phyloP scores from a whole-genome alignment of 2,113 vertebrate species.

The Prionailurus viverrinus region DNA sequence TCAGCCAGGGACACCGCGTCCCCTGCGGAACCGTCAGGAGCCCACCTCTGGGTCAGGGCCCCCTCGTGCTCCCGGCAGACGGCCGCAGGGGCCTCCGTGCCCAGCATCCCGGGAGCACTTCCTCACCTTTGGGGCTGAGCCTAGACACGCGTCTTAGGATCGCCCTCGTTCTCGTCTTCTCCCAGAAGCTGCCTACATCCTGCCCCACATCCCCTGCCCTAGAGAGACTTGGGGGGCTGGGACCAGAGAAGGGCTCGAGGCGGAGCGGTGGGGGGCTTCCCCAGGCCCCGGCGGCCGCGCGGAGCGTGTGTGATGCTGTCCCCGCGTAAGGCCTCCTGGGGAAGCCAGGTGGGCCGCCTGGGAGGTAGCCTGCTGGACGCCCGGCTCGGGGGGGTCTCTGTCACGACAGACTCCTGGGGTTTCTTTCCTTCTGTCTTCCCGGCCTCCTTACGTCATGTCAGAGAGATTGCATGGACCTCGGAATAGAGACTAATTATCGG shows the following conservation, averaged over 20 bases:
- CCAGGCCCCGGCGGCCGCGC: fast-evolving
- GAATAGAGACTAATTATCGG: fast-evolving
- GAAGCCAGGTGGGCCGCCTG: fast-evolving
- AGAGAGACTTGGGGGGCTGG: not conserved
- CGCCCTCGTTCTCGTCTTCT: fast-evolving
- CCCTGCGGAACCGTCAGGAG: not conserved
- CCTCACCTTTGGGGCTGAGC: not conserved
- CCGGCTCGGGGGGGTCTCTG: fast-evolving
- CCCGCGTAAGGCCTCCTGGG: fast-evolving
- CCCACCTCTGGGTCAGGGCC: not conserved
- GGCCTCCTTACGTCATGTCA: too few relatives aligned
- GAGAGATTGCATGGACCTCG: not conserved
- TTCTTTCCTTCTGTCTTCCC: fast-evolving
- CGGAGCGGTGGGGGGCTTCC: fast-evolving
- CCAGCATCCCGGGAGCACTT: fast-evolving
- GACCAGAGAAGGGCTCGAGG: not conserved
- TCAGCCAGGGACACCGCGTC: fast-evolving
- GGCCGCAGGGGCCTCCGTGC: not conserved
- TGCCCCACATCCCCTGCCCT: not conserved
- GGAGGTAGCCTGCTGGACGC: fast-evolving
- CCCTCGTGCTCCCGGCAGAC: fast-evolving
- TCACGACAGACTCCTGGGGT: not conserved
- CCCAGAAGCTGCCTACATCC: not conserved
- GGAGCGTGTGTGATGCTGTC: fast-evolving
- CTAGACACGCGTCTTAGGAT: not conserved